phyloP scores from a whole-genome alignment of 2,888 invertebrate genomes.

The Boloria euphrosyne region DNA sequence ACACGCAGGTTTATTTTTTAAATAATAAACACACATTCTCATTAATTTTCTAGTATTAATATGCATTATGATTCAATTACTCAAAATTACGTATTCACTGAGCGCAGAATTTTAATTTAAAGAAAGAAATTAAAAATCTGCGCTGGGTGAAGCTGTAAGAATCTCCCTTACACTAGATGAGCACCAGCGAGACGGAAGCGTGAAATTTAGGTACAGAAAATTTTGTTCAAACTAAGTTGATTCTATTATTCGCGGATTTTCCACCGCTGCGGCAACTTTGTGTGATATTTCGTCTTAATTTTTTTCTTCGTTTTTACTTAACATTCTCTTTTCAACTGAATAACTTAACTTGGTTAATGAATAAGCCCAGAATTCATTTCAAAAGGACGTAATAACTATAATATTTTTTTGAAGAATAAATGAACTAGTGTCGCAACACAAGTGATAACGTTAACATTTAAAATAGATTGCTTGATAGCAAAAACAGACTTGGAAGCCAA shows the following conservation, averaged over 20 bases:
- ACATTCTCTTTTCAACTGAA: slow-evolving; percentile 1
- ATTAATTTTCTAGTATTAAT: slow-evolving; percentile 17
- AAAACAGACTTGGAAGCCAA: too few relatives aligned
- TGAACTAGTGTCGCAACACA: too few relatives aligned
- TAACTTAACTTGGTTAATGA: slow-evolving; percentile 3
- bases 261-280: slow-evolving; percentile 33
- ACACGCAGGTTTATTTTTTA: neutral
- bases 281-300: slow-evolving; percentile 26
- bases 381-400: too few relatives aligned
- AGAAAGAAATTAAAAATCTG: slow-evolving; percentile 68
- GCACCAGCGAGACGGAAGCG: slow-evolving; percentile 46
- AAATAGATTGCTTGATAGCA: too few relatives aligned
- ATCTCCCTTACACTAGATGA: slow-evolving; percentile 51
- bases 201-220: slow-evolving; percentile 45
- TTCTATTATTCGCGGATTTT: slow-evolving; percentile 44
- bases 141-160: slow-evolving; percentile 55
- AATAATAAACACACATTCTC: neutral
- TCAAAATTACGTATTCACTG: slow-evolving; percentile 54
- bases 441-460: too few relatives aligned
- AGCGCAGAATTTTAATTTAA: slow-evolving; percentile 61
- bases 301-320: slow-evolving; percentile 7
- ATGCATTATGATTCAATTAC: slow-evolving; percentile 26
- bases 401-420: too few relatives aligned
- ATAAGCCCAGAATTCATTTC: neutral
- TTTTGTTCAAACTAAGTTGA: slow-evolving; percentile 41